Evolutionary conservation across 1,140 invertebrate species (phyloP).

Genomic region (Drosophila lacteicornis): DNA sequence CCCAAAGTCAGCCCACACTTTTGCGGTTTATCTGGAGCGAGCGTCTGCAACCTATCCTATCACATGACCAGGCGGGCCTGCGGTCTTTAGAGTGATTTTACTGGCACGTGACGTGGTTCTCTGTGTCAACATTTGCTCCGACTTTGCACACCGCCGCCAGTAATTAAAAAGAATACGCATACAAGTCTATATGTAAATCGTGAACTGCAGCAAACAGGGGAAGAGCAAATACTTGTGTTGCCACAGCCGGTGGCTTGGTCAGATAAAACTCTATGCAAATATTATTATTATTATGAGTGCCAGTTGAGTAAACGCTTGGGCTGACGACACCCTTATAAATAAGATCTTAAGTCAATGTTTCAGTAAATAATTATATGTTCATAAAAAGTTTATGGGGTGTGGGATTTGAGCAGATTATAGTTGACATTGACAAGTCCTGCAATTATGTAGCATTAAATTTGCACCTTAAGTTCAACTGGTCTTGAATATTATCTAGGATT

Average conservation of each 20-base stretch:
- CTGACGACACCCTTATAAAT: slow-evolving; percentile 20
- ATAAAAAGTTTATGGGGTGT: slow-evolving; percentile 2
- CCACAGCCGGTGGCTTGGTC: slow-evolving; percentile 62
- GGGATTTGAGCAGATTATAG: background rate
- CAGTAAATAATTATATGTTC: slow-evolving; percentile 11
- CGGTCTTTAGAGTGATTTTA: slow-evolving; percentile 55
- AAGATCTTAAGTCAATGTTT: slow-evolving; percentile 26
- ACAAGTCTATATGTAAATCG: slow-evolving; percentile 19
- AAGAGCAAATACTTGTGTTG: slow-evolving; percentile 55
- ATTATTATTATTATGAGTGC: slow-evolving; percentile 52
- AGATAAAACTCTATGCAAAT: slow-evolving; percentile 55
- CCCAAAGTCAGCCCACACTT: slow-evolving; percentile 8
- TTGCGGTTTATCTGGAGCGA: slow-evolving; percentile 64
- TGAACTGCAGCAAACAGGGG: slow-evolving; percentile 54
- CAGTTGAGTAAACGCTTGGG: slow-evolving; percentile 30
- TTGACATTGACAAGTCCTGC: slow-evolving; percentile 15
- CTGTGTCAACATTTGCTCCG: slow-evolving; percentile 57
- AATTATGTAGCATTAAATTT: slow-evolving; percentile 10
- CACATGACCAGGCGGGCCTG: slow-evolving; percentile 61
- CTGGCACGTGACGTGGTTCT: slow-evolving; percentile 66
- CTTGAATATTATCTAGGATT: no score
- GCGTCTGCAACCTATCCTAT: slow-evolving; percentile 61
- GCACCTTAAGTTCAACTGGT: background rate
- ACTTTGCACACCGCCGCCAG: slow-evolving; percentile 54
- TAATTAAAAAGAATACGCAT: slow-evolving; percentile 57